Evolutionary conservation across 2,888 invertebrate genomes (phyloP).

Genomic region (Lasioglossum malachurum): DNA sequence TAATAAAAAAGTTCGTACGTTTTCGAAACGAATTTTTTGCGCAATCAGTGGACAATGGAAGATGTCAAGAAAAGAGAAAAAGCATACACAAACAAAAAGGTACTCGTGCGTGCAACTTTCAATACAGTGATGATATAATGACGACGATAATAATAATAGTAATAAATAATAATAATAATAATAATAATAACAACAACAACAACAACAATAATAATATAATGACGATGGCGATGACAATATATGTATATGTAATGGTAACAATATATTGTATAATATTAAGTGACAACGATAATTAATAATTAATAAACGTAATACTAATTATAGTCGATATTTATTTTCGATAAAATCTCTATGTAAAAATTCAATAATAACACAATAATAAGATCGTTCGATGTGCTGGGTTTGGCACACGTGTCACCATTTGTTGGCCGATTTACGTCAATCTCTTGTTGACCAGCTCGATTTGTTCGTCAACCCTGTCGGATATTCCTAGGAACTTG

Average conservation of each 20-base stretch:
- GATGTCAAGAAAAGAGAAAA: neutral
- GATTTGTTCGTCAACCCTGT: conserved; percentile 92
- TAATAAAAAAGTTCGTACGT: neutral
- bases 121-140: conserved; percentile 6
- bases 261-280: conserved; percentile 16
- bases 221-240: conserved; percentile 7
- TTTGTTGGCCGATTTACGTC: conserved; percentile 80
- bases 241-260: conserved; percentile 17
- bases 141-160: conserved; percentile 9
- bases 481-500: conserved; percentile 92
- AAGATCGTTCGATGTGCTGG: conserved; percentile 2
- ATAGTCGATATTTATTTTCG: conserved; percentile 30
- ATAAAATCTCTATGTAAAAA: conserved; percentile 67
- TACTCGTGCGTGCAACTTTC: neutral
- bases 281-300: conserved; percentile 47
- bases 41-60: no score
- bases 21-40: neutral
- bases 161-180: conserved; percentile 19
- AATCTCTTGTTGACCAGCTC: conserved; percentile 90
- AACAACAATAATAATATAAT: conserved; percentile 14
- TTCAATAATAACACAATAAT: conserved; percentile 46
- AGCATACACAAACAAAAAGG: neutral
- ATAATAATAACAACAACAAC: neutral
- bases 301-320: conserved; percentile 52
- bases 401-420: neutral